Base-by-base conservation (phyloP, 2,888 invertebrate genomes). In the Xanthorhoe spadicearia region DNA sequence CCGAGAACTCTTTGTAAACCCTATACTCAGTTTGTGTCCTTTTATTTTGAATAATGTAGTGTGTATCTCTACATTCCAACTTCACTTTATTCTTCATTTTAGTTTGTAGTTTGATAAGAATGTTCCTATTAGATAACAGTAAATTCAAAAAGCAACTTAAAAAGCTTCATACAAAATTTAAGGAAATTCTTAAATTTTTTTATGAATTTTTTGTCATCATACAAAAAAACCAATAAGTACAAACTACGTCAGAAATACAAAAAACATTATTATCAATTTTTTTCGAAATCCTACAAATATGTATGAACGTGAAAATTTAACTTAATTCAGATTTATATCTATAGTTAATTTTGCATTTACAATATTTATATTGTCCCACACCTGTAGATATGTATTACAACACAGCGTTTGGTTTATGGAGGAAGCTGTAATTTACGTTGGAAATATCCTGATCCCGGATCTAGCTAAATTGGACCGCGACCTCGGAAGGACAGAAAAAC, bases 1-100 rank as follows among this genome's bases (percentile, higher is more conserved):
- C 67, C 53, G 38, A 64, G 69, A 70, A 70, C 55, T 35, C 56
- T 50, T 66, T 64, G 61, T 57, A 32, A 55, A 50, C 32, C 58
- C 62, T 63, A 50, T 57, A 49, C 59, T 57, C 43, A 23, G 46
- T 53, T 48, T 55, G 28, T 55, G 56, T 67, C 60, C 48, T 56
- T 55, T 61, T 61, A 65, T 52, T 61, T 65, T 65, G 65, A 65
- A 65, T 65, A 61, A 54, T 48, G 46, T 51, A 13, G 23, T 13
- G 6, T 23, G 19, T 56, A 46, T 32, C 5, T 43, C 5, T 43
- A 43, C 46, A 46, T 57, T 49, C 48, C 32, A 13, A 43, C 13
- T 32, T 50, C 17, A 43, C 38, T 35, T 35, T 35, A 35, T 35
- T 35, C 35, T 35, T 17, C 17, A n/a, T n/a, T 35, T 35, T 32